These are phyloP conservation scores for Lepidocyrtoides sp. DNA, from an alignment of 2,888 invertebrate species.

Conservation along the genomic window DNA sequence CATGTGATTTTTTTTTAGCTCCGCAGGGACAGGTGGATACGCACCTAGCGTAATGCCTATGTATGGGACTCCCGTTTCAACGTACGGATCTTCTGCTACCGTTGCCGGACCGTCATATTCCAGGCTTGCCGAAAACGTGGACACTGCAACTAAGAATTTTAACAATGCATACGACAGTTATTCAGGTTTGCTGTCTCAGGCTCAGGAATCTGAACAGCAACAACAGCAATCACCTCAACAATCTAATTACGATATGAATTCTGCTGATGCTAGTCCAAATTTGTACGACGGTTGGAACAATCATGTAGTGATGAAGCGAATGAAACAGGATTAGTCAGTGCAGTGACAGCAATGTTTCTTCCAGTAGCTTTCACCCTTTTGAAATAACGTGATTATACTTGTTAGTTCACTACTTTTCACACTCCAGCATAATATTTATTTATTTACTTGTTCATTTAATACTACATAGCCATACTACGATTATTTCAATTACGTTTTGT, in stretches of 20 bases:
- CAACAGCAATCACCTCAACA: background rate
- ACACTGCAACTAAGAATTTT: slow-evolving; percentile 26
- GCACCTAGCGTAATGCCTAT: background rate
- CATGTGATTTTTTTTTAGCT: background rate
- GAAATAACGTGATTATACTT: background rate
- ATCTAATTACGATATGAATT: background rate
- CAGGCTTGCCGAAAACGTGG: slow-evolving; percentile 27
- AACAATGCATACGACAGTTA: slow-evolving; percentile 67
- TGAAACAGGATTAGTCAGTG: background rate
- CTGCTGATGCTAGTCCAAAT: background rate
- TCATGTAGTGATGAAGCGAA: slow-evolving; percentile 22
- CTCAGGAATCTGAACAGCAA: background rate
- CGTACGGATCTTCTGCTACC: slow-evolving; percentile 39
- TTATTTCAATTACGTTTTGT: too few species aligned
- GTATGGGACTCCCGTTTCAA: slow-evolving; percentile 32
- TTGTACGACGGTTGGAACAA: slow-evolving; percentile 16
- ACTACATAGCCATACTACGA: too few species aligned
- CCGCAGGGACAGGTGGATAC: background rate
- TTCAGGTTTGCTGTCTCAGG: background rate
- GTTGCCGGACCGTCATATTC: slow-evolving; percentile 15
- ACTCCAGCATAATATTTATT: background rate
- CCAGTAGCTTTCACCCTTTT: background rate
- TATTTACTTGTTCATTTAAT: background rate
- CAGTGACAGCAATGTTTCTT: background rate
- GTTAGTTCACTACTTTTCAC: background rate